A percentile compares a stretch with the other conserved stretches of the same genome.
Conservation (phyloP, 2,888 invertebrate species). For the Idaea biselata region DNA sequence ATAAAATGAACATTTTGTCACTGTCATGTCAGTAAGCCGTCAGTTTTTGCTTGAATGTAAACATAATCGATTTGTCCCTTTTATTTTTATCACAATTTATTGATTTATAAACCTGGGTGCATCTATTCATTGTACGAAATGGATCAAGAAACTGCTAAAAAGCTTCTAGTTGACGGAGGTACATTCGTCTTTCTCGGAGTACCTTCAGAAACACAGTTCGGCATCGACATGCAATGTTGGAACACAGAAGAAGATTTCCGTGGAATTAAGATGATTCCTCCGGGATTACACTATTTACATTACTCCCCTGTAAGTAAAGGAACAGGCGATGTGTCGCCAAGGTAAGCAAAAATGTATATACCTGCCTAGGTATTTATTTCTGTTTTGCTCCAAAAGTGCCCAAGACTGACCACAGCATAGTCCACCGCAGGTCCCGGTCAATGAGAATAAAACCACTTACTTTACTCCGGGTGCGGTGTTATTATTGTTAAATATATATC, state of each 20-base stretch:
- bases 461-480: too few relatives aligned
- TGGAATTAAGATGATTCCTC: constrained; percentile 99
- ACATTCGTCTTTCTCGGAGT: constrained; percentile 91
- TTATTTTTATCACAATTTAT: constrained; percentile 45
- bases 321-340: constrained; percentile 84
- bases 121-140: constrained; percentile 61
- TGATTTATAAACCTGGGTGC: constrained; percentile 23
- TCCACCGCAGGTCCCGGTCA: too few relatives aligned
- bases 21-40: too few relatives aligned
- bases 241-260: constrained; percentile 94
- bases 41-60: constrained; percentile 45
- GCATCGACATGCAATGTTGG: constrained; percentile 93
- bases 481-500: too few relatives aligned
- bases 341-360: too few relatives aligned
- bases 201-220: constrained; percentile 95
- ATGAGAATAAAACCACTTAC: too few relatives aligned
- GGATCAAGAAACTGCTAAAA: constrained; percentile 88
- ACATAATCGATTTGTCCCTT: constrained; percentile 36
- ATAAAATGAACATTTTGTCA: neutral
- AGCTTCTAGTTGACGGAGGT: constrained; percentile 89
- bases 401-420: too few relatives aligned
- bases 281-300: constrained; percentile 96
- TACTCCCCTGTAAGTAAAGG: constrained; percentile 85
- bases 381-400: too few relatives aligned
- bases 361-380: too few relatives aligned